Base-by-base conservation (phyloP, 2,797 vertebrate genomes). In the Prionace glauca region DNA sequence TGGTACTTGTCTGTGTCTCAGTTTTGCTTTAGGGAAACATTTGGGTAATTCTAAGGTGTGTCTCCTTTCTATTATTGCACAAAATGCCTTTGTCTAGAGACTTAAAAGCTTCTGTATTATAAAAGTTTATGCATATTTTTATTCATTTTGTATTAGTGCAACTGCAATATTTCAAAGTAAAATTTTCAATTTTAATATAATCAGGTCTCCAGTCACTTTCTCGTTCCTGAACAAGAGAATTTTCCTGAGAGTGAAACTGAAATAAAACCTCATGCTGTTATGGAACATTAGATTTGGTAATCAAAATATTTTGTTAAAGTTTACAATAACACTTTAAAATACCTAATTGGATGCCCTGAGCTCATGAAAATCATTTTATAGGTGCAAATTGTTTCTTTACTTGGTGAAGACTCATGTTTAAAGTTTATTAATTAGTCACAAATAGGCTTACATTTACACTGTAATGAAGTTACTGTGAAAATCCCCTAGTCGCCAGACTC, bases 101-200 rank as follows among this genome's bases (percentile, higher is more conserved):
- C 72, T 95, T 50, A 72, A 94, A 94, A 94, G 71, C 62, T 94
- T 94, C 62, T 91, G 20, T 94, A 24, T 45, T 94, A 45, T 71
- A 93, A 62, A 91, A 45, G n/a, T 93, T 93, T 60, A 95, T 95
- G 67, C 41, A 77, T 72, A 95, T 95, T 95, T 95, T 95, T 95
- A 94, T 94, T 94, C 45, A 95, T 74, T 95, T 77, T 95, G 69
- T 95, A 95, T 95, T 77, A 95, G 93, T 77, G 45, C 45, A 95
- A 77, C 71, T 77, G 45, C 93, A 94, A 95, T n/a, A 60, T 22
- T 95, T 74, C 71, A 95, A 95, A 71, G 74, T 45, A 95, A 94
- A 77, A 50, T 32, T 50, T 50, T 72, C 45, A 74, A 74, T 95
- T 95, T 95, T 14, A 32, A 95, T 94, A 94, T 50, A n/a, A n/a